Percentiles rank a stretch among this genome's conserved stretches.
phyloP scores from a whole-genome alignment of 2,113 vertebrate genomes.

The Tyto alba region DNA sequence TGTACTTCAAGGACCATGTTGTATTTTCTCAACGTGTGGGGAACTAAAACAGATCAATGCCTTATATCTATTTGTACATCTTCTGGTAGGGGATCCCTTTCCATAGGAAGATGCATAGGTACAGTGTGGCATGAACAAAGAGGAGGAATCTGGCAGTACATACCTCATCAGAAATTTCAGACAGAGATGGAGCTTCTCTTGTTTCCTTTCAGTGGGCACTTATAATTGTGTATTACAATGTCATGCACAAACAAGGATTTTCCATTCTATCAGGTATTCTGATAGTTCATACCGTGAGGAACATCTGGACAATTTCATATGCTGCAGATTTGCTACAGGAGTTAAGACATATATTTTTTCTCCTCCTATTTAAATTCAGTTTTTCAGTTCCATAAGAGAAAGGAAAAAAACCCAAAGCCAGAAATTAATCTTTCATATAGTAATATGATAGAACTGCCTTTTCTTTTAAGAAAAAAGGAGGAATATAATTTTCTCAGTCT shows the following conservation, averaged over 20 bases:
- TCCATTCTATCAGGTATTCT: background rate
- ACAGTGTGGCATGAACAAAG: background rate
- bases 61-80: background rate
- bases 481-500: background rate
- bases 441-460: background rate
- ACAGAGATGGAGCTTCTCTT: background rate
- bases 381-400: background rate
- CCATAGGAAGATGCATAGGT: background rate
- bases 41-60: background rate
- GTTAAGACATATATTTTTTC: background rate
- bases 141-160: background rate
- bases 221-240: background rate
- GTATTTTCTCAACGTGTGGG: background rate
- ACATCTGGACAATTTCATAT: background rate
- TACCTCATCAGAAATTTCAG: background rate
- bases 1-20: background rate
- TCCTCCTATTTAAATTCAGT: background rate
- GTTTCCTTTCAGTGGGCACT: background rate
- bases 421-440: slow-evolving; percentile 1
- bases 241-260: background rate
- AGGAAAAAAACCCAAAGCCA: background rate
- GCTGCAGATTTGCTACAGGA: background rate
- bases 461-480: background rate
- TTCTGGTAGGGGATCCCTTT: background rate
- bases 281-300: background rate